Evolutionary conservation across 2,888 invertebrate species (phyloP).

Genomic region (Rhabditoides inermis): DNA sequence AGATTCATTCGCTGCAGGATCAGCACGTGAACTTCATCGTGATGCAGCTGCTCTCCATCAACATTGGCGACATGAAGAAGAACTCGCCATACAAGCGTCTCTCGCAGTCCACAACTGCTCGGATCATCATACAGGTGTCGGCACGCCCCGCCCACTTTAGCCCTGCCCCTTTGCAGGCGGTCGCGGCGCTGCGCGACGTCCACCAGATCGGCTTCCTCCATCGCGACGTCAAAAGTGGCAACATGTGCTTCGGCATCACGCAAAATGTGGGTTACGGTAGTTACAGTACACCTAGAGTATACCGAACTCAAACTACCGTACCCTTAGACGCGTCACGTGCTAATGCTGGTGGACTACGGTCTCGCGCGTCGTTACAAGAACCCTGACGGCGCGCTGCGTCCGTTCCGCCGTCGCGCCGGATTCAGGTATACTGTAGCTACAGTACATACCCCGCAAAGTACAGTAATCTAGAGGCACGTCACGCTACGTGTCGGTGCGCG

Average conservation of each 20-base stretch:
- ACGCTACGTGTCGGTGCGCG: conserved; percentile 33
- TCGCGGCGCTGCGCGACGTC: conserved; percentile 37
- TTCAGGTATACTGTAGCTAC: conserved; percentile 7
- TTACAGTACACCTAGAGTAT: too few species aligned
- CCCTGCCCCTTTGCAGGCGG: conserved; percentile 19
- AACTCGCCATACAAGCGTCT: conserved; percentile 26
- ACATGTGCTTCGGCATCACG: conserved; percentile 38
- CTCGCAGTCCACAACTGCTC: conserved; percentile 15
- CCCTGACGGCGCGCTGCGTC: conserved; percentile 20
- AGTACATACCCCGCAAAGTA: background rate
- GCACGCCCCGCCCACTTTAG: too few species aligned
- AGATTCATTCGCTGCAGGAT: too few species aligned
- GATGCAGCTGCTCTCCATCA: conserved; percentile 36
- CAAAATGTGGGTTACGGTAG: conserved; percentile 10
- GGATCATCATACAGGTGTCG: conserved; percentile 31
- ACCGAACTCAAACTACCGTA: background rate
- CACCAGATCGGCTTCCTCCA: conserved; percentile 38
- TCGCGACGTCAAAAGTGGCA: conserved; percentile 29
- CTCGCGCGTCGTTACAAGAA: conserved; percentile 28
- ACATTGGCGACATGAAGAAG: conserved; percentile 38
- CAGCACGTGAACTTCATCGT: conserved; percentile 16
- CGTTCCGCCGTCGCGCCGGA: conserved; percentile 18
- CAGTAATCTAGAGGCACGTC: conserved; percentile 23
- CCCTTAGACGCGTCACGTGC: conserved; percentile 22
- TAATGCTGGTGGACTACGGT: conserved; percentile 33